Percentiles rank a stretch among this genome's conserved stretches.
phyloP scores from a whole-genome alignment of 2,797 vertebrate species.

The Propithecus perrieri region DNA sequence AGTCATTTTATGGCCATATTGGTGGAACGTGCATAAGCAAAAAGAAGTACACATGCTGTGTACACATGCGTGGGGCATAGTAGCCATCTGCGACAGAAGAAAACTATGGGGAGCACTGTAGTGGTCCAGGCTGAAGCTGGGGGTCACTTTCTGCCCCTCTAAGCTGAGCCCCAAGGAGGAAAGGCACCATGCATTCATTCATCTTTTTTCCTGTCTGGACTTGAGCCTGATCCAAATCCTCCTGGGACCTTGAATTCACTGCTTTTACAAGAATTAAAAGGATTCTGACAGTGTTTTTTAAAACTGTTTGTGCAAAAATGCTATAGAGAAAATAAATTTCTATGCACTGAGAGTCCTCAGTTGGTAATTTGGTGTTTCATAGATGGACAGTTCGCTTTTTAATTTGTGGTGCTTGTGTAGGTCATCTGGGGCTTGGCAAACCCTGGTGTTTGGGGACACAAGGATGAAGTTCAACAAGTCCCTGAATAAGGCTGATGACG shows the following conservation, averaged over 20 bases:
- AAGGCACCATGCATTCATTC: neutral
- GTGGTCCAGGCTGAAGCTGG: neutral
- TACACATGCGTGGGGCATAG: accelerated
- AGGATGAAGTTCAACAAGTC: neutral
- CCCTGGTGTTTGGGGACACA: neutral
- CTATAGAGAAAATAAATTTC: neutral
- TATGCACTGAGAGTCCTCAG: neutral
- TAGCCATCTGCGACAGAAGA: accelerated
- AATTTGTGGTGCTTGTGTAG: neutral
- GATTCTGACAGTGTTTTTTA: neutral
- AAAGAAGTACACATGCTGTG: accelerated
- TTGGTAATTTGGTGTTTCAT: neutral
- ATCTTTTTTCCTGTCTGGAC: neutral
- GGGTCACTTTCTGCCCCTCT: neutral
- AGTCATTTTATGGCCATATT: accelerated
- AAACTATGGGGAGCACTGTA: neutral
- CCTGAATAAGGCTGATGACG: too few species aligned
- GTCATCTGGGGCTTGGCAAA: neutral
- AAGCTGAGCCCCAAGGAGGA: neutral
- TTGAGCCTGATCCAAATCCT: neutral
- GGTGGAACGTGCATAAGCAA: neutral
- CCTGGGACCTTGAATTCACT: neutral
- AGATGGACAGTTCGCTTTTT: neutral
- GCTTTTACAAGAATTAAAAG: neutral
- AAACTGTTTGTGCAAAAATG: neutral